Evolutionary conservation across 2,888 invertebrate genomes (phyloP).

Genomic region (Penaeus monodon): DNA sequence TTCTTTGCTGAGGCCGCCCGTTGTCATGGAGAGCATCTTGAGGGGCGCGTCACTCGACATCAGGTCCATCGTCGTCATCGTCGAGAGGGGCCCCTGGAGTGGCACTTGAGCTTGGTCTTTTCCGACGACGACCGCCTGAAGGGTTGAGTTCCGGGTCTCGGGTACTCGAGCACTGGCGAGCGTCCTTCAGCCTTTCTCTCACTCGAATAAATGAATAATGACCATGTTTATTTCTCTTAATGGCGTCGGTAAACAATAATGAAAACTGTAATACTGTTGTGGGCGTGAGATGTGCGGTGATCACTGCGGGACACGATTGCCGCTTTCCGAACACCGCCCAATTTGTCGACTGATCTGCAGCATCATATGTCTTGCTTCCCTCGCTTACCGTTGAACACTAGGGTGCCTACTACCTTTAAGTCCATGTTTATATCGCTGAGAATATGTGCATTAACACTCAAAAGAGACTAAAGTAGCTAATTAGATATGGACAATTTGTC

Average conservation of each 20-base stretch:
- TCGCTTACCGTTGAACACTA: not conserved
- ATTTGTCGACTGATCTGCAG: constrained; percentile 56
- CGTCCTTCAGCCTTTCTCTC: too few species aligned
- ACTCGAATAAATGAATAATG: too few species aligned
- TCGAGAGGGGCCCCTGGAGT: too few species aligned
- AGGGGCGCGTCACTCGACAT: constrained; percentile 49
- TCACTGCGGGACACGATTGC: constrained; percentile 20
- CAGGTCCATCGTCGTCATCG: constrained; percentile 43
- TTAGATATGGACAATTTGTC: too few species aligned
- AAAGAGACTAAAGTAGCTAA: too few species aligned
- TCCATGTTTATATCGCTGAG: too few species aligned
- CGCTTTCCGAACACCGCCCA: constrained; percentile 46
- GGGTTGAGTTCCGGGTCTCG: too few species aligned
- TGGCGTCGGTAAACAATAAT: not conserved
- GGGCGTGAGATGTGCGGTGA: constrained; percentile 33
- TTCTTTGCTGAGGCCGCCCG: constrained; percentile 40
- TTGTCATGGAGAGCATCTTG: constrained; percentile 42
- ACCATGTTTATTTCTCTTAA: too few species aligned
- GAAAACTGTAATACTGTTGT: not conserved
- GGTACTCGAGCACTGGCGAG: too few species aligned
- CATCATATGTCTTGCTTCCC: constrained; percentile 51
- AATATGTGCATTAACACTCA: too few species aligned
- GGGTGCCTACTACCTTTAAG: not conserved
- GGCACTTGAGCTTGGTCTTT: too few species aligned
- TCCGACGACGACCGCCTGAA: too few species aligned